Percentiles rank a stretch among this genome's conserved stretches.
These are phyloP conservation scores for Dendrolimus kikuchii DNA, from an alignment of 1,140 invertebrate species.

Conservation along the genomic window DNA sequence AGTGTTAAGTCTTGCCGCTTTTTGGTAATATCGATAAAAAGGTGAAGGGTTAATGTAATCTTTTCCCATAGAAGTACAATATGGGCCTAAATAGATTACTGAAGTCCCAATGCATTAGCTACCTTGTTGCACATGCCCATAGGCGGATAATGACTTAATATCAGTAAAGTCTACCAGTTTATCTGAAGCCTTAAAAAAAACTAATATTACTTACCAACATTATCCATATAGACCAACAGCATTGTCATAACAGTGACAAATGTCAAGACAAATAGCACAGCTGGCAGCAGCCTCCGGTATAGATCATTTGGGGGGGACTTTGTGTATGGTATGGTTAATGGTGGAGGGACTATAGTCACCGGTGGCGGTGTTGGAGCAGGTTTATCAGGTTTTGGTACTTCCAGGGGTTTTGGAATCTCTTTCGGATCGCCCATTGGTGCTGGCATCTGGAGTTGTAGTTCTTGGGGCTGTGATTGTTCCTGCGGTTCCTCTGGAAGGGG, in stretches of 20 bases:
- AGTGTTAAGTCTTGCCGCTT: too few species aligned
- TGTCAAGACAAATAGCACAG: constrained; percentile 76
- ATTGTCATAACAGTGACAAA: constrained; percentile 79
- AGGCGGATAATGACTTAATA: too few species aligned
- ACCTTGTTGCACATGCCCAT: too few species aligned
- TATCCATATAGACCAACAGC: constrained; percentile 78
- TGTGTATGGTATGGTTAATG: constrained; percentile 42
- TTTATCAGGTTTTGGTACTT: constrained; percentile 24
- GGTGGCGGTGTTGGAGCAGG: constrained; percentile 15
- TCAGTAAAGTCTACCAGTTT: too few species aligned
- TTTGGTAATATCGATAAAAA: too few species aligned
- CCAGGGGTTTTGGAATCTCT: background rate
- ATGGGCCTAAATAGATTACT: too few species aligned
- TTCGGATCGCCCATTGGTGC: too few species aligned
- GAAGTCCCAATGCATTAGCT: too few species aligned
- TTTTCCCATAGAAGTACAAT: too few species aligned
- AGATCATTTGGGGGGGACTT: constrained; percentile 57
- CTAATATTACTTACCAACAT: constrained; percentile 71
- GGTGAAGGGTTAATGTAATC: too few species aligned
- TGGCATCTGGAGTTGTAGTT: too few species aligned
- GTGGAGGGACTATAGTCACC: constrained; percentile 7
- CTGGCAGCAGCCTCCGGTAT: constrained; percentile 73
- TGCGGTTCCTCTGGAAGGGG: constrained; percentile 16
- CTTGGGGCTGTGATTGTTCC: too few species aligned
- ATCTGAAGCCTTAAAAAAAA: background rate